Conservation (phyloP, 2,113 vertebrate species). For the Grallaria varia region DNA sequence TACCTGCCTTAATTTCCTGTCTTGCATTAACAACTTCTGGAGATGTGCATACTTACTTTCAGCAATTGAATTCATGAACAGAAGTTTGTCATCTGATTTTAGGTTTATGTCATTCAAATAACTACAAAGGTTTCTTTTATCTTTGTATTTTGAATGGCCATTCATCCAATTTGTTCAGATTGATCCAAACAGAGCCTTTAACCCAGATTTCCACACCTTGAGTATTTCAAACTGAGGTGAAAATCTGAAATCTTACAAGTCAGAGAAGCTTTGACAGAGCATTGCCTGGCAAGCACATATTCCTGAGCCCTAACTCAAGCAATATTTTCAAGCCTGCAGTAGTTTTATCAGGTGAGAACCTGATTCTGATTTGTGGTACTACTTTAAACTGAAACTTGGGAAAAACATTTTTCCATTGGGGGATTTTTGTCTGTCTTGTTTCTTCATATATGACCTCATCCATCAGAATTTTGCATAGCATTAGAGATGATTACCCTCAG, state of each 20-base stretch:
- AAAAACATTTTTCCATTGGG: neutral
- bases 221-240: neutral
- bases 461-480: neutral
- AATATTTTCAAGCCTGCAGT: neutral
- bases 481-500: slow-evolving; percentile 55
- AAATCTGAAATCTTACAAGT: neutral
- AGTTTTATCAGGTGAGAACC: neutral
- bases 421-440: neutral
- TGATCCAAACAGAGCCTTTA: neutral
- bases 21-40: neutral
- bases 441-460: neutral
- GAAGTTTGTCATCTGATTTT: neutral
- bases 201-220: neutral
- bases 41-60: neutral
- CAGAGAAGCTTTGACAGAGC: neutral
- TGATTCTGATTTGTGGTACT: neutral
- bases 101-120: neutral
- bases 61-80: neutral
- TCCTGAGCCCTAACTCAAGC: neutral
- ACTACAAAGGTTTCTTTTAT: neutral
- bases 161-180: neutral
- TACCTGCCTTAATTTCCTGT: neutral
- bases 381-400: neutral
- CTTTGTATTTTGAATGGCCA: neutral
- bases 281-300: neutral